Percentiles rank a stretch among this genome's conserved stretches.
Evolutionary conservation across 2,113 vertebrate species (phyloP).

Genomic region (Leucoraja erinaceus): DNA sequence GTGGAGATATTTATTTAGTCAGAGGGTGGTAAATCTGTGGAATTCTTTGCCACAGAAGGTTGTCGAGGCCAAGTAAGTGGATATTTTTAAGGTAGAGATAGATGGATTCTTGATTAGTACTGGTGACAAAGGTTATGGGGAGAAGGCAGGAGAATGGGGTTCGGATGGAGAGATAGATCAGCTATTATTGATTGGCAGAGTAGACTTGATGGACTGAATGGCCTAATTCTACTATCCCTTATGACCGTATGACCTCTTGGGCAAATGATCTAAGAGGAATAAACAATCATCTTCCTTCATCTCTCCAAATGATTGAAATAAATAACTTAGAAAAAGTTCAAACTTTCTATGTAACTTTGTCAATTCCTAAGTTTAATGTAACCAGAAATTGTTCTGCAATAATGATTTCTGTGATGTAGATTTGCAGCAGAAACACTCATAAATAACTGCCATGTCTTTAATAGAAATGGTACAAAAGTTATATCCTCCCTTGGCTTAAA

Average conservation of each 20-base stretch:
- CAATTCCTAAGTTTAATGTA: neutral
- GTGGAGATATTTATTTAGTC: too few species aligned
- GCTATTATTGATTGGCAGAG: too few species aligned
- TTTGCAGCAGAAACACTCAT: neutral
- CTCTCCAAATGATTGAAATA: neutral
- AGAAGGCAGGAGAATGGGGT: too few species aligned
- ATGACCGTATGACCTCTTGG: neutral
- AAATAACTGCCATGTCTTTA: neutral
- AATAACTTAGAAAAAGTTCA: neutral
- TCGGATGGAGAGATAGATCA: too few species aligned
- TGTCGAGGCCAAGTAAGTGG: too few species aligned
- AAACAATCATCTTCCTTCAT: neutral
- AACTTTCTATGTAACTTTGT: neutral
- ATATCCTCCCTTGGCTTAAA: neutral
- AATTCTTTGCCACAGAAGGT: too few species aligned
- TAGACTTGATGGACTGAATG: too few species aligned
- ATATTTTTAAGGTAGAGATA: too few species aligned
- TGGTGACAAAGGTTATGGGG: too few species aligned
- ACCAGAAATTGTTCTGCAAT: neutral
- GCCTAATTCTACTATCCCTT: too few species aligned
- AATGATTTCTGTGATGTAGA: neutral
- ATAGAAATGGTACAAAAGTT: neutral
- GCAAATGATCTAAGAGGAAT: neutral
- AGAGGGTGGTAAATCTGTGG: too few species aligned
- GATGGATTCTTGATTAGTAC: too few species aligned